These are phyloP conservation scores for Leptopterna dolabrata DNA, from an alignment of 2,888 invertebrate species.

Conservation along the genomic window DNA sequence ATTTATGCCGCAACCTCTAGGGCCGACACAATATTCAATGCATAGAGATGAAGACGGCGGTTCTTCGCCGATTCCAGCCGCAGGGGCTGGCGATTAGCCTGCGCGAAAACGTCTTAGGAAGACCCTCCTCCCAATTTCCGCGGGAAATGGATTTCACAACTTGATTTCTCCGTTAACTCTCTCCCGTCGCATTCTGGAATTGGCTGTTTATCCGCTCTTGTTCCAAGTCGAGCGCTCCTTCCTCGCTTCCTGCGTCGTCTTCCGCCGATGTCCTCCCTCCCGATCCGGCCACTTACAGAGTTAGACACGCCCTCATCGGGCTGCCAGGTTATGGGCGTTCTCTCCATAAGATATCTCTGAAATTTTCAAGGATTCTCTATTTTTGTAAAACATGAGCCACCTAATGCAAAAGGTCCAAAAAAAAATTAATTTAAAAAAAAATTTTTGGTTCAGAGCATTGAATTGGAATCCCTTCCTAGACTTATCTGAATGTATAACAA, in stretches of 20 bases:
- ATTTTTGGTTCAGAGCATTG: too few species aligned
- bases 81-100: constrained; percentile 3
- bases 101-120: background rate
- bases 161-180: constrained; percentile 53
- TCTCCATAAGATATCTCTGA: too few species aligned
- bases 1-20: background rate
- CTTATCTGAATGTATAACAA: too few species aligned
- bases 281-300: background rate
- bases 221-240: constrained; percentile 7
- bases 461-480: too few species aligned
- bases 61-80: constrained; percentile 15
- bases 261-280: background rate
- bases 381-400: too few species aligned
- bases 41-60: constrained; percentile 14
- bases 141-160: constrained; percentile 58
- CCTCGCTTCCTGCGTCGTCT: background rate
- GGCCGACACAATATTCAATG: constrained; percentile 1
- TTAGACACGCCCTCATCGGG: background rate
- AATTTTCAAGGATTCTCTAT: too few species aligned
- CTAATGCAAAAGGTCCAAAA: too few species aligned
- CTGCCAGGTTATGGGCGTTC: background rate
- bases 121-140: constrained; percentile 54
- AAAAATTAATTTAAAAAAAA: too few species aligned
- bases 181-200: constrained; percentile 32
- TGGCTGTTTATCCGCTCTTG: constrained; percentile 55